Evolutionary conservation across 30 jellyfish, hydroid and myxozoan genomes (phyloP).

Genomic region (Aurelia aurita complex sp. Pacific): DNA sequence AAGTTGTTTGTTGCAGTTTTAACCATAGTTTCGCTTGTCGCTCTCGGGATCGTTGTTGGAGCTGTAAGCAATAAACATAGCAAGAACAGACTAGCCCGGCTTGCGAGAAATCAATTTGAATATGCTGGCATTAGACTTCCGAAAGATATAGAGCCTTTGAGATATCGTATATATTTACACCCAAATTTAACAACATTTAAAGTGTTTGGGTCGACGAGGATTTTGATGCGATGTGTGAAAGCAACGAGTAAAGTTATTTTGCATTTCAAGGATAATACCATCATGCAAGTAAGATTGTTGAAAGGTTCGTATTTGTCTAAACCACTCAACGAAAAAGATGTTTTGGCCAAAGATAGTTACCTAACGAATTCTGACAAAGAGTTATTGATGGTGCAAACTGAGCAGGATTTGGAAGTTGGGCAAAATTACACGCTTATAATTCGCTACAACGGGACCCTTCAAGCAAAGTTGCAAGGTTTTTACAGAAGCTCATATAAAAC

Average conservation of each 20-base stretch:
- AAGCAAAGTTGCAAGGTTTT: conserved; percentile 85
- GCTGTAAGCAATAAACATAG: conserved; percentile 69
- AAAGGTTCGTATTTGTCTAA: conserved; percentile 32
- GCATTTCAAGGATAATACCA: conserved; percentile 68
- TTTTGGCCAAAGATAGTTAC: conserved; percentile 18
- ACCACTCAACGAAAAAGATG: conserved; percentile 17
- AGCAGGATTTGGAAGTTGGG: conserved; percentile 38
- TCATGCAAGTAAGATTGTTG: conserved; percentile 23
- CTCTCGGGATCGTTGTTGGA: conserved; percentile 89
- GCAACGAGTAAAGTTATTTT: conserved; percentile 66
- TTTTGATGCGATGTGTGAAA: conserved; percentile 53
- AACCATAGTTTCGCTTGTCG: conserved; percentile 63
- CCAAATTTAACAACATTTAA: conserved; percentile 88
- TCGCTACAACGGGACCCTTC: conserved; percentile 80
- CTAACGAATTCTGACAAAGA: conserved; percentile 57
- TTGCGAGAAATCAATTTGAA: conserved; percentile 59
- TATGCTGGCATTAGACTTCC: conserved; percentile 80
- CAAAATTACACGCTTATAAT: conserved; percentile 59
- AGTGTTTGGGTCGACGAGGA: conserved; percentile 78
- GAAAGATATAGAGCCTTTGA: conserved; percentile 68
- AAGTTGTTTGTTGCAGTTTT: conserved; percentile 72
- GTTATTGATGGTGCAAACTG: conserved; percentile 51
- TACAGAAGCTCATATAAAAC: conserved; percentile 92
- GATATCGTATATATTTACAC: conserved; percentile 76
- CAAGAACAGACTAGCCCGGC: conserved; percentile 26